phyloP scores from a whole-genome alignment of 2,888 invertebrate genomes.

The Troides oblongomaculatus region DNA sequence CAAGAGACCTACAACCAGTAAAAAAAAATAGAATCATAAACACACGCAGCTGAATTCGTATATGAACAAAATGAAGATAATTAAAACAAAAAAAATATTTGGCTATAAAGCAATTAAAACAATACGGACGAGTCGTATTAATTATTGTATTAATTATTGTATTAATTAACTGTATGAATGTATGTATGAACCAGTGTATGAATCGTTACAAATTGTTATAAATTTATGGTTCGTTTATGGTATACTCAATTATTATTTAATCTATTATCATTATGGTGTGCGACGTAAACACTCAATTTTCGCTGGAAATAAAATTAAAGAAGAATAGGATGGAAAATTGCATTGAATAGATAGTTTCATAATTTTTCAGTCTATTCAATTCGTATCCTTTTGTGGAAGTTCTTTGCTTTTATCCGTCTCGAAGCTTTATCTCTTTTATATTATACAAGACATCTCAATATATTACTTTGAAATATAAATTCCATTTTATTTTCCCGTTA shows the following conservation, averaged over 20 bases:
- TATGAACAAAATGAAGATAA: neutral
- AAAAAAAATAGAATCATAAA: neutral
- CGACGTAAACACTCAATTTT: neutral
- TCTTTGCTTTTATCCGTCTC: neutral
- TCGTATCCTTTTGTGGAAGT: conserved; percentile 1
- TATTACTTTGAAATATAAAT: neutral
- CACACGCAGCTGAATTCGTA: neutral
- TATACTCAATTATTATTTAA: neutral
- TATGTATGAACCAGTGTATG: no score
- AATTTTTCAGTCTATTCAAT: conserved; percentile 5
- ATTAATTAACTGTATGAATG: no score
- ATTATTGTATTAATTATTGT: neutral
- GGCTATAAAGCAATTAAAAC: neutral
- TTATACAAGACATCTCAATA: neutral
- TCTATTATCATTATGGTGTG: neutral
- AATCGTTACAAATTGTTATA: neutral
- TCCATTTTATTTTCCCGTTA: neutral
- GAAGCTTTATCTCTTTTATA: conserved; percentile 4
- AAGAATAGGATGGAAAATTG: neutral
- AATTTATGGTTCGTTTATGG: neutral
- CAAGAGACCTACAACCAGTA: no score
- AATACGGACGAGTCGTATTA: neutral
- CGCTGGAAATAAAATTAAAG: neutral
- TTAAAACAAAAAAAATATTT: neutral
- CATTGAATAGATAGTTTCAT: neutral